phyloP scores from a whole-genome alignment of 1,140 invertebrate species.

The Drosophila paulistorum region DNA sequence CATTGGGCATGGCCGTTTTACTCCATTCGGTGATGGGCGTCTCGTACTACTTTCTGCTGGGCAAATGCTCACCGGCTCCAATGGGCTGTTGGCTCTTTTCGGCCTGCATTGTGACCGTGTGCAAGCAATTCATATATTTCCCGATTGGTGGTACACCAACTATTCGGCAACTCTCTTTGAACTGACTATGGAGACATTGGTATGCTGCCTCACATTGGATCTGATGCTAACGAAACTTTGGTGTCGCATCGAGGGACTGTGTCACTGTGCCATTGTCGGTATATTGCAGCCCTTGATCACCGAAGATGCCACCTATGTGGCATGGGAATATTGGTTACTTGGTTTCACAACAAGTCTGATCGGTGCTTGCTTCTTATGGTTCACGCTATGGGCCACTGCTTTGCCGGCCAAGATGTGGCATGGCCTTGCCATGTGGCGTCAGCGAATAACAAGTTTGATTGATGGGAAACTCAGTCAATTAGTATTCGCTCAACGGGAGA shows the following conservation, averaged over 20 bases:
- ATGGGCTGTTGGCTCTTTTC: slow-evolving; percentile 63
- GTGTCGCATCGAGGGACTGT: slow-evolving; percentile 55
- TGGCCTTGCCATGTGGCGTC: slow-evolving; percentile 21
- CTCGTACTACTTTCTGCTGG: slow-evolving; percentile 56
- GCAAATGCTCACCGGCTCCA: slow-evolving; percentile 39
- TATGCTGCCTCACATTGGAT: slow-evolving; percentile 61
- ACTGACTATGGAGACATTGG: slow-evolving; percentile 41
- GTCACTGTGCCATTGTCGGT: slow-evolving; percentile 59
- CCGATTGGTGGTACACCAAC: slow-evolving; percentile 7
- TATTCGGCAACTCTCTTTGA: slow-evolving; percentile 19
- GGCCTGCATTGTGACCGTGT: slow-evolving; percentile 53
- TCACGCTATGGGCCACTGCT: slow-evolving; percentile 54
- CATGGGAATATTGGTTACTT: slow-evolving; percentile 57
- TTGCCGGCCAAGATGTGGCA: slow-evolving; percentile 30
- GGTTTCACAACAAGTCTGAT: slow-evolving; percentile 49
- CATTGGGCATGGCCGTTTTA: slow-evolving; percentile 52
- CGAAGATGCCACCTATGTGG: slow-evolving; percentile 46
- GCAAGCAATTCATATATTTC: slow-evolving; percentile 47
- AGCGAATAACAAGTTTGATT: background rate
- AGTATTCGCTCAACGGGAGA: slow-evolving; percentile 1
- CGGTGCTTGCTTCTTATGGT: slow-evolving; percentile 57
- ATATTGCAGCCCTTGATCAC: slow-evolving; percentile 40
- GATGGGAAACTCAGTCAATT: slow-evolving; percentile 11
- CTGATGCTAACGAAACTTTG: slow-evolving; percentile 58
- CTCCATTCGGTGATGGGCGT: slow-evolving; percentile 61